These are phyloP conservation scores for Drosophila kambysellisi DNA, from an alignment of 2,888 invertebrate genomes.

Conservation along the genomic window DNA sequence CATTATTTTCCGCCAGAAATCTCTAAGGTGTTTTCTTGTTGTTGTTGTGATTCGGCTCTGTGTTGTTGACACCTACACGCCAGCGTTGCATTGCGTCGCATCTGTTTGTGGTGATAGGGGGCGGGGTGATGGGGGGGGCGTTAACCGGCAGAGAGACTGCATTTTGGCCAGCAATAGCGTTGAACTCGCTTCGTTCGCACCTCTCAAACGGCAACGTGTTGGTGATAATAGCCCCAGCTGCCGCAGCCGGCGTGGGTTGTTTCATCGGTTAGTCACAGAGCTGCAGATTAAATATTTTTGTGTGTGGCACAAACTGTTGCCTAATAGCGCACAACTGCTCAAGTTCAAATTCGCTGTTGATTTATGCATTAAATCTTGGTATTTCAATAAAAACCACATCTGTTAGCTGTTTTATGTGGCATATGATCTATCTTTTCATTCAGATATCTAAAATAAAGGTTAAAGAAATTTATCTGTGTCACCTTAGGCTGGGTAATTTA, in stretches of 20 bases:
- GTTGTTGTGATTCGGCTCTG: conserved; percentile 6
- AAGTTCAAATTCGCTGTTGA: conserved; percentile 36
- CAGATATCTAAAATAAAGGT: not conserved
- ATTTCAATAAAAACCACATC: conserved; percentile 17
- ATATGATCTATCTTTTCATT: not conserved
- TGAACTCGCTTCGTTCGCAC: conserved; percentile 68
- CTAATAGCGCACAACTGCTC: conserved; percentile 18
- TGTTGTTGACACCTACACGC: conserved; percentile 75
- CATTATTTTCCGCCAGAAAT: conserved; percentile 57
- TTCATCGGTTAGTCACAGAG: conserved; percentile 52
- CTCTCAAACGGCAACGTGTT: conserved; percentile 44
- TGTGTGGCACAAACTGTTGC: conserved; percentile 31
- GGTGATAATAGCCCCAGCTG: conserved; percentile 59
- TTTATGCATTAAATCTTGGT: conserved; percentile 17
- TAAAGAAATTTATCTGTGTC: not conserved
- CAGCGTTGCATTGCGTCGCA: conserved; percentile 25
- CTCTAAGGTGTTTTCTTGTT: conserved; percentile 34
- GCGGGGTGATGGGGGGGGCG: not conserved
- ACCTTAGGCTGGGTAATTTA: not conserved
- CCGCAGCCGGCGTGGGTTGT: conserved; percentile 62
- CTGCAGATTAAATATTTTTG: not conserved
- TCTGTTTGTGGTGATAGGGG: not conserved
- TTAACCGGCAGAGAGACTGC: conserved; percentile 32
- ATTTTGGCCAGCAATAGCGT: conserved; percentile 58
- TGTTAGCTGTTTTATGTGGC: conserved; percentile 3